Conservation (phyloP, 2,797 vertebrate genomes). For the Liasis olivaceus region DNA sequence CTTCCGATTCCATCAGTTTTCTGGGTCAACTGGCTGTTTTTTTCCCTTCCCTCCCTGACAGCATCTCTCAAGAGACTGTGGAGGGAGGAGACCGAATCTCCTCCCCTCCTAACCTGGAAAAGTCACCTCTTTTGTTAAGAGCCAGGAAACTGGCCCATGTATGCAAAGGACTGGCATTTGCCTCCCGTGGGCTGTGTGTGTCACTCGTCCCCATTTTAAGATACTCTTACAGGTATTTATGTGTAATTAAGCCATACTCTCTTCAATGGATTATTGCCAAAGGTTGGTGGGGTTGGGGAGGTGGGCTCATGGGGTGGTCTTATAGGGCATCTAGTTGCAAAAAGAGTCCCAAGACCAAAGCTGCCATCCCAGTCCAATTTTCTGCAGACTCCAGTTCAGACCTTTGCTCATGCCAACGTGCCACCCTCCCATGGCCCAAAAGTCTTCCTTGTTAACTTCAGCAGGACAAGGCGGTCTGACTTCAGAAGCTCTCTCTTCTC, state of each 20-base stretch:
- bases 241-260: neutral
- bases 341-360: neutral
- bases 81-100: neutral
- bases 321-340: neutral
- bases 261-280: neutral
- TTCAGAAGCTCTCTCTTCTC: neutral
- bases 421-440: neutral
- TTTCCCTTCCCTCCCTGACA: conserved; percentile 48
- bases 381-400: neutral
- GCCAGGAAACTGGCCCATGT: neutral
- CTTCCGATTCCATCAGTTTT: accelerated
- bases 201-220: neutral
- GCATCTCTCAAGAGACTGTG: neutral
- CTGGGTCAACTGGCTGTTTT: conserved; percentile 50
- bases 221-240: neutral
- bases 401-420: neutral
- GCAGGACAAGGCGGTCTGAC: neutral
- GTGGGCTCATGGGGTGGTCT: neutral
- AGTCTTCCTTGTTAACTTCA: neutral
- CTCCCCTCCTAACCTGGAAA: too few species aligned
- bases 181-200: neutral
- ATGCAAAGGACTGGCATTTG: neutral
- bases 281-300: neutral
- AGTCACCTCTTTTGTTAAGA: neutral
- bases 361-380: neutral